These are phyloP conservation scores for Mirza zaza DNA, from an alignment of 2,113 vertebrate genomes.

Conservation along the genomic window DNA sequence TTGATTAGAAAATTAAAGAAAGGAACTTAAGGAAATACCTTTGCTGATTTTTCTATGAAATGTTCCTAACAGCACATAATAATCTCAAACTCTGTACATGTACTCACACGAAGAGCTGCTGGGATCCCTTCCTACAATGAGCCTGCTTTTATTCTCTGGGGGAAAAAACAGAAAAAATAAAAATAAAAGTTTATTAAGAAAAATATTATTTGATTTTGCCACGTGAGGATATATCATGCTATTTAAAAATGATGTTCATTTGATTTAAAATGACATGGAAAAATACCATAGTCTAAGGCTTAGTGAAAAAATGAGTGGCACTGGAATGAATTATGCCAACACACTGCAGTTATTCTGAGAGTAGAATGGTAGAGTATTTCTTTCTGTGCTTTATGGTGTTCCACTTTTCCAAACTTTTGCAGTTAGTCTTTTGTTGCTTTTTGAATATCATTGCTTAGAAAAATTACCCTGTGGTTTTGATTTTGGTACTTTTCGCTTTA, in stretches of 20 bases:
- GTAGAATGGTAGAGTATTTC: background rate
- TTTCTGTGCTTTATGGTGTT: background rate
- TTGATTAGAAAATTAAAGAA: conserved; percentile 14
- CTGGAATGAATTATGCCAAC: background rate
- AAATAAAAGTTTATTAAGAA: conserved; percentile 4
- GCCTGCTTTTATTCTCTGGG: background rate
- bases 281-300: background rate
- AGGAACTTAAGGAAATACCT: background rate
- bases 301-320: background rate
- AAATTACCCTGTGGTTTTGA: background rate
- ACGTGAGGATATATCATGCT: background rate
- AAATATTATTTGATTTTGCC: background rate
- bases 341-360: background rate
- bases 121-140: background rate
- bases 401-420: background rate
- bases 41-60: background rate
- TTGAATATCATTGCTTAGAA: background rate
- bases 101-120: background rate
- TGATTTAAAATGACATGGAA: background rate
- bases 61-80: background rate
- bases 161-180: background rate
- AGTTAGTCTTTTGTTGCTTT: background rate
- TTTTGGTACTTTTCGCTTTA: background rate
- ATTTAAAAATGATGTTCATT: background rate
- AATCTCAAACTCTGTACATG: background rate